A percentile compares a stretch with the other conserved stretches of the same genome.
phyloP scores from a whole-genome alignment of 2,888 invertebrate genomes.

The Drosophila eohydei region DNA sequence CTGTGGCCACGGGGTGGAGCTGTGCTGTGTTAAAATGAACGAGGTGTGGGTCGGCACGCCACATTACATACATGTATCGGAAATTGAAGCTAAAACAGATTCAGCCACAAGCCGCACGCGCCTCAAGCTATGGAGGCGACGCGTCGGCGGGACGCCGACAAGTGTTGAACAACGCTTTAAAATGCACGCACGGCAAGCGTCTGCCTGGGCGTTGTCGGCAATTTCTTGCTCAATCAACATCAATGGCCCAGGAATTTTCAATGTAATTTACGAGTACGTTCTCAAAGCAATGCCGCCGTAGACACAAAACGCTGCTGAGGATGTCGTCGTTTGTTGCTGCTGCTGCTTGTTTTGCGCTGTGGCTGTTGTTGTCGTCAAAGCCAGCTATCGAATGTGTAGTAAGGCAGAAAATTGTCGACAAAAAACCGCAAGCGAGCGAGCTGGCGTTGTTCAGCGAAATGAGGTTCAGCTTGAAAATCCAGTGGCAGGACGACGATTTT shows the following conservation, averaged over 20 bases:
- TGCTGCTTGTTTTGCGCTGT: constrained; percentile 4
- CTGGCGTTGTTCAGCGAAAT: constrained; percentile 59
- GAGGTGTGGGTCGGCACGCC: constrained; percentile 13
- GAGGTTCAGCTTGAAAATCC: constrained; percentile 73
- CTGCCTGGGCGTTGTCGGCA: constrained; percentile 71
- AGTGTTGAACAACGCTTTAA: constrained; percentile 59
- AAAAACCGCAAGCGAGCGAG: constrained; percentile 24
- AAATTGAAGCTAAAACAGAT: constrained; percentile 62
- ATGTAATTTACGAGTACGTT: constrained; percentile 73
- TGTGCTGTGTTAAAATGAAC: background rate
- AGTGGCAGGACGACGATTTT: constrained; percentile 42
- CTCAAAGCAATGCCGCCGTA: constrained; percentile 54
- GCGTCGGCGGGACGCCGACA: constrained; percentile 29
- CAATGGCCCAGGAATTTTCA: constrained; percentile 79
- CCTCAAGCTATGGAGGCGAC: background rate
- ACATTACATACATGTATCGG: constrained; percentile 28
- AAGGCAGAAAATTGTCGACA: constrained; percentile 77
- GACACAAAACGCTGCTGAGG: constrained; percentile 18
- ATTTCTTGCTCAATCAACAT: constrained; percentile 81
- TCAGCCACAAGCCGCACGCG: constrained; percentile 43
- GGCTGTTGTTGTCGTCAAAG: constrained; percentile 57
- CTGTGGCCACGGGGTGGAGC: constrained; percentile 9
- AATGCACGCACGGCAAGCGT: constrained; percentile 36
- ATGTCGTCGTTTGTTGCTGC: constrained; percentile 24
- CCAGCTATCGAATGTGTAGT: constrained; percentile 69